Percentiles rank a stretch among this genome's conserved stretches.
These are phyloP conservation scores for Schizaphis graminum DNA, from an alignment of 2,888 invertebrate genomes.

Conservation along the genomic window DNA sequence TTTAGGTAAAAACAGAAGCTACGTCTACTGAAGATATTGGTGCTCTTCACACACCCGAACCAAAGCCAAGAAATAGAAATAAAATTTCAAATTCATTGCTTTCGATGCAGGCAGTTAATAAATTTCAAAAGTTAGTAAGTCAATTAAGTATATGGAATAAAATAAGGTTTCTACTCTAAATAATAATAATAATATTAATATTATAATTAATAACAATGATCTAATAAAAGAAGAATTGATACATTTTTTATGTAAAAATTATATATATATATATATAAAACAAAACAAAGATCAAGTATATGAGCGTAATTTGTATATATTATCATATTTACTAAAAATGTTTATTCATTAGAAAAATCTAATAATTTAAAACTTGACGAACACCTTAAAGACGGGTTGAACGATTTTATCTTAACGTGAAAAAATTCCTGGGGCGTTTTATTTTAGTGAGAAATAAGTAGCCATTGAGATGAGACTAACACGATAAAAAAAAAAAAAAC, in stretches of 20 bases:
- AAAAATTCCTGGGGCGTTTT: conserved; percentile 4
- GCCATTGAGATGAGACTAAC: conserved; percentile 25
- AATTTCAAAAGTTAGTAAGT: conserved; percentile 79
- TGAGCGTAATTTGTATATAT: background rate
- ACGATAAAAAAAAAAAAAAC: conserved; percentile 10
- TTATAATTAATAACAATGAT: background rate
- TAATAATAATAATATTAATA: background rate
- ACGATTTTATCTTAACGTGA: background rate
- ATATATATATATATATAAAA: background rate
- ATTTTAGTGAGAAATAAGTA: conserved; percentile 6
- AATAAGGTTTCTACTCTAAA: background rate
- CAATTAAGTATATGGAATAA: background rate
- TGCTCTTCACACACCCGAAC: conserved; percentile 68
- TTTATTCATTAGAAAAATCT: background rate
- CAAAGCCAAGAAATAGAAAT: conserved; percentile 68
- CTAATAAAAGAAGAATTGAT: background rate
- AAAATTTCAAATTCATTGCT: conserved; percentile 80
- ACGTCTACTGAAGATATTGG: conserved; percentile 55
- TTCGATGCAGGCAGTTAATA: conserved; percentile 88
- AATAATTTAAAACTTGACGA: conserved; percentile 12
- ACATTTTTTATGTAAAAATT: background rate
- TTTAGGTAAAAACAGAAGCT: conserved; percentile 57
- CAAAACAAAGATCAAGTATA: background rate
- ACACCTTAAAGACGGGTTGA: background rate
- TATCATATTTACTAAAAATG: background rate